Percentiles rank a stretch among this genome's conserved stretches.
Evolutionary conservation across 2,113 vertebrate species (phyloP).

Genomic region (Zosterops pallidus): DNA sequence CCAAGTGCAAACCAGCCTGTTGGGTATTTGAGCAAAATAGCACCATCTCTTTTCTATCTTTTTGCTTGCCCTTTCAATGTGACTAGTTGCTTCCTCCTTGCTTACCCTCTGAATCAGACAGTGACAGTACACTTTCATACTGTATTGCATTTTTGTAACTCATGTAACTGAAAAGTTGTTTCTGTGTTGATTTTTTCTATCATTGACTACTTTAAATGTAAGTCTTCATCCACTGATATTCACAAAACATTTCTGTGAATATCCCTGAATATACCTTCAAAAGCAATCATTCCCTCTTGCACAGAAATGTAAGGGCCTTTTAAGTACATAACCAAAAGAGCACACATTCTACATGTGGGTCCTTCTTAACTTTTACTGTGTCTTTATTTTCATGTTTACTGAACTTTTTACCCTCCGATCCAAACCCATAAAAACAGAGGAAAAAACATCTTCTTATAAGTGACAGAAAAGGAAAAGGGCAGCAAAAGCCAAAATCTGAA

Average conservation of each 20-base stretch:
- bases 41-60: background rate
- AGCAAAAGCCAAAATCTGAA: background rate
- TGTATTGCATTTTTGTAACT: background rate
- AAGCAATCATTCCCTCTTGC: constrained; percentile 13
- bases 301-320: constrained; percentile 35
- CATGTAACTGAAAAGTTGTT: background rate
- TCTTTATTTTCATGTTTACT: constrained; percentile 43
- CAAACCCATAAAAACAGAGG: background rate
- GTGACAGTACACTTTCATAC: background rate
- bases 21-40: background rate
- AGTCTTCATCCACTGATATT: background rate
- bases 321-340: background rate
- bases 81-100: background rate
- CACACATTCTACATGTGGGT: background rate
- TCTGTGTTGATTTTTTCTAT: background rate
- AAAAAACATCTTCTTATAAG: background rate
- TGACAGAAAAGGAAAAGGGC: background rate
- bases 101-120: background rate
- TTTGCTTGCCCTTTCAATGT: background rate
- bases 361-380: background rate
- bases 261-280: constrained; percentile 41
- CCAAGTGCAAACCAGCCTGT: constrained; percentile 13
- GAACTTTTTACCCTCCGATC: background rate
- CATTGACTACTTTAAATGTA: constrained; percentile 10
- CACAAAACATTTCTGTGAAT: constrained; percentile 3